A percentile compares a stretch with the other conserved stretches of the same genome.
These are phyloP conservation scores for Sarcoramphus papa DNA, from an alignment of 2,797 vertebrate genomes.

Conservation along the genomic window DNA sequence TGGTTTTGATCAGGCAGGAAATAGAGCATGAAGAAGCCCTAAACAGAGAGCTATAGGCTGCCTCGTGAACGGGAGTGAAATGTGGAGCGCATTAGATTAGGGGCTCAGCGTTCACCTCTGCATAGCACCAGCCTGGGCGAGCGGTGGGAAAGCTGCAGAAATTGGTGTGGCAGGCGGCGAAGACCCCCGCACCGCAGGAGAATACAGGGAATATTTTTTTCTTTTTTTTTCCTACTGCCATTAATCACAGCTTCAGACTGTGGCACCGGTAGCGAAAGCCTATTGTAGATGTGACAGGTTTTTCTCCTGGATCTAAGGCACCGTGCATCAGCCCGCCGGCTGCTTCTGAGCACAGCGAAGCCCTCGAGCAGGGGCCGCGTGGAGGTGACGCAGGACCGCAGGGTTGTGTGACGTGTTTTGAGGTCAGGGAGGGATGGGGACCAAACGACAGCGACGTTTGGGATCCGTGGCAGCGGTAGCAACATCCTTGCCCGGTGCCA, in stretches of 20 bases:
- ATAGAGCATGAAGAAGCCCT: constrained; percentile 32
- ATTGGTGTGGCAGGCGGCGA: neutral
- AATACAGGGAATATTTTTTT: fast-evolving
- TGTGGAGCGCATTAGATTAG: neutral
- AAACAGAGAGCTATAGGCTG: neutral
- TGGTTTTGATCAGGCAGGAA: constrained; percentile 56
- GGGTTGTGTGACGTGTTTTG: neutral
- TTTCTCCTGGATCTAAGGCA: neutral
- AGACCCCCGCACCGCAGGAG: neutral
- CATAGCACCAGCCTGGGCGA: neutral
- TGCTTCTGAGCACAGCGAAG: neutral
- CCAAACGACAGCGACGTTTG: fast-evolving
- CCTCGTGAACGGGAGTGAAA: neutral
- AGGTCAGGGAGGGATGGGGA: neutral
- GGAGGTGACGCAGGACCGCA: fast-evolving
- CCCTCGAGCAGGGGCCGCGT: fast-evolving
- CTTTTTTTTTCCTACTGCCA: fast-evolving
- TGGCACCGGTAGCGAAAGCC: neutral
- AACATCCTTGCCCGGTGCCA: neutral
- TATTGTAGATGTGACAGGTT: fast-evolving
- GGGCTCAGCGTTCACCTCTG: neutral
- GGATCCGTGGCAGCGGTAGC: neutral
- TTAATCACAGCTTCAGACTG: neutral
- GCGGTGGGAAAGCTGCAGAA: neutral
- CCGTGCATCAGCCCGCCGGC: fast-evolving